Base-by-base conservation (phyloP, 2,797 vertebrate genomes). In the Calcarius lapponicus region DNA sequence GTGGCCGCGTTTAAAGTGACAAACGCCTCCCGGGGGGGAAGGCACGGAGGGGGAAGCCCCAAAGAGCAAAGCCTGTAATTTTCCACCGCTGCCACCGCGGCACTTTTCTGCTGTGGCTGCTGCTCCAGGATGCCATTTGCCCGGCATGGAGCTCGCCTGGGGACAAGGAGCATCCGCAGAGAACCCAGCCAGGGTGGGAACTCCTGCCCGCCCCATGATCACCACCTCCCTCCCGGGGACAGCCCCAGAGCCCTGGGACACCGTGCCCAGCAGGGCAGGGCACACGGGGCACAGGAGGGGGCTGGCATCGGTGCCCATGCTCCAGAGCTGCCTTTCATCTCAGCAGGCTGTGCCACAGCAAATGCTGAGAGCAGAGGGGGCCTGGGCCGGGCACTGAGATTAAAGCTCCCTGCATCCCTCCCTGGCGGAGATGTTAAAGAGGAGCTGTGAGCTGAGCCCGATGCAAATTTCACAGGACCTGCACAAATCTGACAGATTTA, bases 91-190 rank as follows among this genome's bases (percentile, higher is more conserved):
- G 81, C 92, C 45, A 53, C 4, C 22, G 21, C 0, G 0, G 60
- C 74, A 45, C 36, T 90, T 80, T 11, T 6, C n/a, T 45, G 85
- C 75, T 51, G 54, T 0, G 20, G 62, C 67, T 51, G 83, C 87
- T 32, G 12, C 4, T 82, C 48, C 47, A 31, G 15, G 48, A 38
- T 31, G n/a, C 29, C 26, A 2, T 54, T 54, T n/a, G 58, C 64
- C 58, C 0, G 0, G 61, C 65, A 17, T 0, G 7, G 47, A 65
- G 34, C 80, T 91, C 1, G 0, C 42, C 17, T 2, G 3, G 69
- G 72, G 43, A 38, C 6, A 1, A 48, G 45, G 42, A 82, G 24
- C 51, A 17, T 13, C 56, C 42, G 4, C 7, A 45, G 60, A 48
- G 73, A 86, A 51, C 5, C 3, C 53, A 53, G 38, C 4, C 47